These are phyloP conservation scores for Linepithema humile DNA, from an alignment of 1,140 invertebrate species.

Conservation along the genomic window DNA sequence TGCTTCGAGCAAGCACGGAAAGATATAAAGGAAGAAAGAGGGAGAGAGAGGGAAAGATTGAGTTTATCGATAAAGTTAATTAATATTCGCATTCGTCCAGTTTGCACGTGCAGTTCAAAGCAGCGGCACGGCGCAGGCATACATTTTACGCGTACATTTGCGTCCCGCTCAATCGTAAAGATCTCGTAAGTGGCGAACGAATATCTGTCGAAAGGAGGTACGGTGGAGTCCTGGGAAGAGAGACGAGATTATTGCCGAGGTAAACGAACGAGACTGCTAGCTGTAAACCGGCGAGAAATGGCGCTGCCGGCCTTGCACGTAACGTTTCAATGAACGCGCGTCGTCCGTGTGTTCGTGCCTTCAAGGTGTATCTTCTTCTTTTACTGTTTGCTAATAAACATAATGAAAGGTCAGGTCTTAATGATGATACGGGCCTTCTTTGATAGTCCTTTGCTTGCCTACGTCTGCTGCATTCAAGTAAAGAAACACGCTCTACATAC, in stretches of 20 bases:
- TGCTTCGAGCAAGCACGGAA: neutral
- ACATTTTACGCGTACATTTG: slow-evolving; percentile 62
- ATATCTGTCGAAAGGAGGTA: slow-evolving; percentile 69
- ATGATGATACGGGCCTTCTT: neutral
- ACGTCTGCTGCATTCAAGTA: slow-evolving; percentile 5
- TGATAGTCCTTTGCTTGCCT: neutral
- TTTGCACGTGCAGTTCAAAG: slow-evolving; percentile 12
- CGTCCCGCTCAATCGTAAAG: slow-evolving; percentile 71
- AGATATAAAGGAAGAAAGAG: neutral
- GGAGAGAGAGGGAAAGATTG: neutral
- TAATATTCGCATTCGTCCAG: slow-evolving; percentile 32
- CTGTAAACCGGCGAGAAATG: slow-evolving; percentile 68
- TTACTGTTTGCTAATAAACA: slow-evolving; percentile 24
- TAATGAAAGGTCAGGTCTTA: slow-evolving; percentile 46
- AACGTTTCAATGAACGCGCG: slow-evolving; percentile 59
- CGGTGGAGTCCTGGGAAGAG: slow-evolving; percentile 47
- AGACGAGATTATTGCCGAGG: slow-evolving; percentile 76
- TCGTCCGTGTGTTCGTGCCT: neutral
- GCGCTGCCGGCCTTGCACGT: slow-evolving; percentile 29
- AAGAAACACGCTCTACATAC: neutral
- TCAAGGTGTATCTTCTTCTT: neutral
- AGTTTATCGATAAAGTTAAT: slow-evolving; percentile 33
- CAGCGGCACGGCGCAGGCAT: slow-evolving; percentile 6
- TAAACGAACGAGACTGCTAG: slow-evolving; percentile 68
- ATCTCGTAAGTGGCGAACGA: slow-evolving; percentile 70